phyloP scores from a whole-genome alignment of 2,113 vertebrate genomes.

The Numida meleagris region DNA sequence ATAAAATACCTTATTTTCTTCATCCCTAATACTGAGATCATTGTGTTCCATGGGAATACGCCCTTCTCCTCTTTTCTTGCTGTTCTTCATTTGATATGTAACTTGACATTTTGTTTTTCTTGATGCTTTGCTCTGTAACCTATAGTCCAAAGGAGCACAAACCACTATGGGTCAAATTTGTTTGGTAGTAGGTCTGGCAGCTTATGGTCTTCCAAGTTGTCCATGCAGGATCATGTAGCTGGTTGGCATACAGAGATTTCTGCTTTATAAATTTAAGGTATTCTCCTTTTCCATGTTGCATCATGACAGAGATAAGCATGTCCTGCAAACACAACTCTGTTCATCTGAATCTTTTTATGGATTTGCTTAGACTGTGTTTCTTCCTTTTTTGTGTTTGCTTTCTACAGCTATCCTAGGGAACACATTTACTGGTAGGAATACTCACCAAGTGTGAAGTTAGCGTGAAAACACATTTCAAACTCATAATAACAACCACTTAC shows the following conservation, averaged over 20 bases:
- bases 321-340: conserved; percentile 33
- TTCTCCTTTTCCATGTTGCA: background rate
- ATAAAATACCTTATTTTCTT: conserved; percentile 11
- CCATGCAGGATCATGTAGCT: background rate
- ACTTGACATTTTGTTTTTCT: conserved; percentile 11
- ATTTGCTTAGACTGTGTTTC: conserved; percentile 40
- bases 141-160: background rate
- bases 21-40: background rate
- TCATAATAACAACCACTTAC: conserved; percentile 45
- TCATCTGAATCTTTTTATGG: conserved; percentile 31
- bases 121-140: background rate
- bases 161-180: background rate
- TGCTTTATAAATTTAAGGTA: background rate
- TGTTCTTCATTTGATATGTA: background rate
- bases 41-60: background rate
- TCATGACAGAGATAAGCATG: background rate
- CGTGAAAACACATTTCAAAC: conserved; percentile 61
- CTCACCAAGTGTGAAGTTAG: conserved; percentile 60
- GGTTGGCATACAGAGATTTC: background rate
- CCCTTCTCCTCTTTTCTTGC: background rate
- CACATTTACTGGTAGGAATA: conserved; percentile 55
- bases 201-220: background rate
- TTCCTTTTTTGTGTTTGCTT: conserved; percentile 49
- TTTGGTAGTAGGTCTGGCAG: background rate
- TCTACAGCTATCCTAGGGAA: conserved; percentile 55